phyloP scores from a whole-genome alignment of 2,888 invertebrate species.

The Ganaspis brasiliensis region DNA sequence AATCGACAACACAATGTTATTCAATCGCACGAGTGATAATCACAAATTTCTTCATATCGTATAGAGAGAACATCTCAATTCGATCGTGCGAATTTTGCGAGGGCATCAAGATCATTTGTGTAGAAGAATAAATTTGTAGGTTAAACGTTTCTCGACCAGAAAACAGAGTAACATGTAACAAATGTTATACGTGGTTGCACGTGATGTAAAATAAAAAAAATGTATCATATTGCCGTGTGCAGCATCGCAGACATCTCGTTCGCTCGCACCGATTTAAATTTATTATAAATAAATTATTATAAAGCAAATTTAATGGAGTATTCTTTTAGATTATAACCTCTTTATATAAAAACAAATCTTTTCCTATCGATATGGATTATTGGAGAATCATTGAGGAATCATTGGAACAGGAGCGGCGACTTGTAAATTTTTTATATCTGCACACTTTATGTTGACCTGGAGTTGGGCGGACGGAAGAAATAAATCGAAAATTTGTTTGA shows the following conservation, averaged over 20 bases:
- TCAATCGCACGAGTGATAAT: conserved; percentile 44
- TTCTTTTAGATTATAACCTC: too few relatives aligned
- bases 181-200: conserved; percentile 73
- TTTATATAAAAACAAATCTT: too few relatives aligned
- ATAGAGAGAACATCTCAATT: conserved; percentile 46
- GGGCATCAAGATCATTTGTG: conserved; percentile 60
- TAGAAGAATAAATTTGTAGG: conserved; percentile 49
- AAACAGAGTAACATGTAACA: conserved; percentile 61
- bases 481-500: too few relatives aligned
- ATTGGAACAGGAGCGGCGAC: too few relatives aligned
- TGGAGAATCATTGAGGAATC: too few relatives aligned
- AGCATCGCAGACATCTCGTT: conserved; percentile 66
- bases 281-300: conserved; percentile 79
- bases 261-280: conserved; percentile 71
- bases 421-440: too few relatives aligned
- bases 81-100: conserved; percentile 55
- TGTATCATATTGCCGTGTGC: conserved; percentile 71
- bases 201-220: conserved; percentile 74
- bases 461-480: too few relatives aligned
- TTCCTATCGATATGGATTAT: too few relatives aligned
- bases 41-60: conserved; percentile 32
- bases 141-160: conserved; percentile 72
- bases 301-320: conserved; percentile 61
- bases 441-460: too few relatives aligned
- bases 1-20: conserved; percentile 16